phyloP scores from a whole-genome alignment of 2,113 vertebrate species.

The Vombatus ursinus region DNA sequence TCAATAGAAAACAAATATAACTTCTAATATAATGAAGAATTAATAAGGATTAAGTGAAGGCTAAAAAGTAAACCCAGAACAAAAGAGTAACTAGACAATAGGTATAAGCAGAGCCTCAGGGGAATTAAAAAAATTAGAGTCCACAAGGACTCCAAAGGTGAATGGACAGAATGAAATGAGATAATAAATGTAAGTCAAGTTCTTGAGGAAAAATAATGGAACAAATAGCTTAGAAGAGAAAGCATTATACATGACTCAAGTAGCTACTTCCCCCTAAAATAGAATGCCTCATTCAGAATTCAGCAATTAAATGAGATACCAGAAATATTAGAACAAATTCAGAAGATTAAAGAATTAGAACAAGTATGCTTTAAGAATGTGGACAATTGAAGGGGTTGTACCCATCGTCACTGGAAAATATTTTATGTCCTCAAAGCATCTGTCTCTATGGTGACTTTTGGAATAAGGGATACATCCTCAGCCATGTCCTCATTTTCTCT shows the following conservation, averaged over 20 bases:
- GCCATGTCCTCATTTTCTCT: too few relatives aligned
- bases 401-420: too few relatives aligned
- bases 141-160: neutral
- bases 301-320: neutral
- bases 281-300: too few relatives aligned
- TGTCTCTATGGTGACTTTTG: neutral
- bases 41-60: neutral
- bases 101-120: neutral
- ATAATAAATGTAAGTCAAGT: neutral
- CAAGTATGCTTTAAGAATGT: neutral
- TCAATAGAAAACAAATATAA: neutral
- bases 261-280: too few relatives aligned
- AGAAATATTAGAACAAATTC: neutral
- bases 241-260: neutral
- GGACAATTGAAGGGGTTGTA: neutral
- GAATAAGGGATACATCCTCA: neutral
- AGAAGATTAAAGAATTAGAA: neutral
- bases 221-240: neutral
- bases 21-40: neutral
- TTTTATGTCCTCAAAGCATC: too few relatives aligned
- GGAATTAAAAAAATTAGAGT: neutral
- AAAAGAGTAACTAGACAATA: neutral
- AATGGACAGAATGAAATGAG: neutral
- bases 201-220: neutral
- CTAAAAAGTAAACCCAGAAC: neutral